phyloP scores from a whole-genome alignment of 2,888 invertebrate genomes.

The Phyllotreta cruciferae region DNA sequence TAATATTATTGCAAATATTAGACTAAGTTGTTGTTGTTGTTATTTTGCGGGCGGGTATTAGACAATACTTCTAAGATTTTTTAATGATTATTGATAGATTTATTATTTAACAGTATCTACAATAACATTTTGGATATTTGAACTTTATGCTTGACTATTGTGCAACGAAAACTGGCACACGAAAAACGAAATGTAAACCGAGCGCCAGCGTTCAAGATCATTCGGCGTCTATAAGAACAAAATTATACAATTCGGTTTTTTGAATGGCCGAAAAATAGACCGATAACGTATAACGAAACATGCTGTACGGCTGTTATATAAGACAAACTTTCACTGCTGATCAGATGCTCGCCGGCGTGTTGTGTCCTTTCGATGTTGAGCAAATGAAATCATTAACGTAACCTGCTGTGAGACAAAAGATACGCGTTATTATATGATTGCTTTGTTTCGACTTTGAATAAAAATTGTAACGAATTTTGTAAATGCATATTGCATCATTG shows the following conservation, averaged over 20 bases:
- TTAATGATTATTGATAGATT: no score
- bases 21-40: no score
- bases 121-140: slow-evolving; percentile 1
- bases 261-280: not conserved
- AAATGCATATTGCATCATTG: no score
- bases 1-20: no score
- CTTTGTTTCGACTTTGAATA: not conserved
- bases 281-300: slow-evolving; percentile 9
- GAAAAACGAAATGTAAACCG: not conserved
- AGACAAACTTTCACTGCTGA: slow-evolving; percentile 2
- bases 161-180: slow-evolving; percentile 1
- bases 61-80: no score
- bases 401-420: slow-evolving; percentile 10
- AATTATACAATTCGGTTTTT: slow-evolving; percentile 5
- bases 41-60: no score
- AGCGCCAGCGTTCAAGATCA: not conserved
- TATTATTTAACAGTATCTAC: not conserved
- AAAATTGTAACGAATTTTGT: not conserved
- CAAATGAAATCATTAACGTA: slow-evolving; percentile 11
- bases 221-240: not conserved
- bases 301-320: slow-evolving; percentile 9
- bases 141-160: not conserved
- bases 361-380: not conserved
- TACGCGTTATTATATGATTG: not conserved
- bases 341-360: slow-evolving; percentile 2